Evolutionary conservation across 2,113 vertebrate genomes (phyloP), one percentile per base, ranked within the genome.

Genomic region (Syngnathus typhle): DNA sequence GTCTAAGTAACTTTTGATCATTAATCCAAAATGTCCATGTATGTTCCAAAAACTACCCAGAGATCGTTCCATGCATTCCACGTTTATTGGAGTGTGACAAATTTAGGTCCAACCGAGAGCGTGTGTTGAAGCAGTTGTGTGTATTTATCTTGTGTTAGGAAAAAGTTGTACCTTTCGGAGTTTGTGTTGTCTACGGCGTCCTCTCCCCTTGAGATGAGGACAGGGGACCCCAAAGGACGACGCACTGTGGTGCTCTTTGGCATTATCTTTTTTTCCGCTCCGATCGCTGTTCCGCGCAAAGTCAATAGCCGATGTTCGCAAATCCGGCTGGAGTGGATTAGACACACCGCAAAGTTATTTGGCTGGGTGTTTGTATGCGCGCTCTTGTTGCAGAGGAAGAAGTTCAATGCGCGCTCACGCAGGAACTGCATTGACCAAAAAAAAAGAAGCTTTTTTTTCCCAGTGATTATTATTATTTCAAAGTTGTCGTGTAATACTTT

Each of bases 261-360:
- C 49, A 21, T 52, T 4, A 52, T 52, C 6, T 60, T 60, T 16
- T 36, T 32, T 32, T 5, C 56, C 56, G 15, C 23, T 36, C 32
- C 12, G 27, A 58, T 37, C 36, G 3, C 6, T 52, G 15, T 37
- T 59, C 56, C 10, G 37, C n/a, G 9, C 59, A n/a, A 37, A 39
- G 58, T 38, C 59, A 18, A 7, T 4, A 8, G 9, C 16, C 12
- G 59, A 41, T 21, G 19, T 39, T 12, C 59, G 0, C 36, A 10
- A 3, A 37, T 6, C 58, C 12, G 36, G 8, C 58, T 60, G 58
- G 16, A 38, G 58, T 6, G 36, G 3, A 60, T 38, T 19, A 19
- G 59, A 41, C 59, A 60, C 37, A 37, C 18, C 38, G 37, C 59
- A 19, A 41, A 60, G 37, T 60, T 60, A 39, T 60, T 60, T 21